Base-by-base conservation (phyloP, 2,797 vertebrate species). In the Falco rusticolus region DNA sequence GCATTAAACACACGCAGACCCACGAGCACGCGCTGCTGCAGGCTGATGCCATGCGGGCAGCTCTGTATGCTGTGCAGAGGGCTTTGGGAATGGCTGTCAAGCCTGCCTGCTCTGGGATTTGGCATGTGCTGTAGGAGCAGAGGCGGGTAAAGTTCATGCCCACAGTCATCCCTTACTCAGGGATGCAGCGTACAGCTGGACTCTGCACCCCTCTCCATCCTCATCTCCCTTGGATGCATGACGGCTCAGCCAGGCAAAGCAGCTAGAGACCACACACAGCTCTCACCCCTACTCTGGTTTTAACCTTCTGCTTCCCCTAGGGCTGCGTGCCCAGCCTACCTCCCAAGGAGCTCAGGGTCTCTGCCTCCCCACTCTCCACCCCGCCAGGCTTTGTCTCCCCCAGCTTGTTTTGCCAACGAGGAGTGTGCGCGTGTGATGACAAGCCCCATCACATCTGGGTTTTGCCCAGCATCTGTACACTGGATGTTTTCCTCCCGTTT, bases 11-110 rank as follows among this genome's bases (percentile, higher is more conserved):
- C 24, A 13, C 3, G 2, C 24, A 41, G 45, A 78, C 12, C 61
- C 59, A 16, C 0, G 0, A 79, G 57, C 71, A 65, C 3, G 0
- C 2, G 0, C 65, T 16, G 8, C 63, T 5, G 3, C 37, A 72
- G 68, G 51, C 71, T 31, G 29, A 60, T 76, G 57, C 80, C 61
- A 69, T 0, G 1, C 6, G 2, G 93, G 41, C 82, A 87, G 43
- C 78, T 77, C 75, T 21, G 1, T 33, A 7, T 70, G 79, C 63
- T 70, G 41, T 6, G 4, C 31, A 64, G 75, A 60, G 26, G 6
- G 16, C 43, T 87, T 66, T 39, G 21, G 17, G 18, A 25, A 25
- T 0, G 2, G 45, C 89, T 64, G 60, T 60, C 65, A 71, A 26
- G n/a, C 77, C 8, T 2, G 29, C 16, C 12, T 2, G 37, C 57